Evolutionary conservation across 1,140 invertebrate genomes (phyloP).

Genomic region (Ptiloglossa arizonensis): DNA sequence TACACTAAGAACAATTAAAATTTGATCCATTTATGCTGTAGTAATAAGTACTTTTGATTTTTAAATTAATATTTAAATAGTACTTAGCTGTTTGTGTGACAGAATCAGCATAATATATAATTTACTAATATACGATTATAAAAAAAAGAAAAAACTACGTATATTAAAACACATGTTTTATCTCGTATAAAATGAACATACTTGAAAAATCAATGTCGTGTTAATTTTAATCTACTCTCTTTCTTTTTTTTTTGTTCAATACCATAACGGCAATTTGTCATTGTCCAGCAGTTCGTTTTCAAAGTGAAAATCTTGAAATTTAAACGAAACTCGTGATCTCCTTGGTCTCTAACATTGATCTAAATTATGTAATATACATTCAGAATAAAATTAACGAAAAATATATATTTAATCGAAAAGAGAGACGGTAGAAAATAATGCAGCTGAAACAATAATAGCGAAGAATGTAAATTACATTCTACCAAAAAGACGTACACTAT

Average conservation of each 20-base stretch:
- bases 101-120: neutral
- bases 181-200: neutral
- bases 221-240: neutral
- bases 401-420: neutral
- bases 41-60: neutral
- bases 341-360: neutral
- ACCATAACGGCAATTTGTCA: neutral
- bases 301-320: conserved; percentile 25
- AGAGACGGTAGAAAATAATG: neutral
- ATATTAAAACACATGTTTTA: neutral
- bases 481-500: neutral
- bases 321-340: neutral
- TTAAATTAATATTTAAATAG: neutral
- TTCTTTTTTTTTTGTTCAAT: neutral
- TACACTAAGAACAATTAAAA: neutral
- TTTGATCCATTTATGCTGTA: too few relatives aligned
- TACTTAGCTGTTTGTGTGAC: neutral
- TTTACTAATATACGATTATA: neutral
- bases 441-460: neutral
- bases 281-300: too few relatives aligned
- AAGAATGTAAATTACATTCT: neutral
- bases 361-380: neutral
- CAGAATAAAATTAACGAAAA: neutral
- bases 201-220: neutral
- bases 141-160: too few relatives aligned